Conservation (phyloP, 2,797 vertebrate genomes). For the Hyperoplus immaculatus region DNA sequence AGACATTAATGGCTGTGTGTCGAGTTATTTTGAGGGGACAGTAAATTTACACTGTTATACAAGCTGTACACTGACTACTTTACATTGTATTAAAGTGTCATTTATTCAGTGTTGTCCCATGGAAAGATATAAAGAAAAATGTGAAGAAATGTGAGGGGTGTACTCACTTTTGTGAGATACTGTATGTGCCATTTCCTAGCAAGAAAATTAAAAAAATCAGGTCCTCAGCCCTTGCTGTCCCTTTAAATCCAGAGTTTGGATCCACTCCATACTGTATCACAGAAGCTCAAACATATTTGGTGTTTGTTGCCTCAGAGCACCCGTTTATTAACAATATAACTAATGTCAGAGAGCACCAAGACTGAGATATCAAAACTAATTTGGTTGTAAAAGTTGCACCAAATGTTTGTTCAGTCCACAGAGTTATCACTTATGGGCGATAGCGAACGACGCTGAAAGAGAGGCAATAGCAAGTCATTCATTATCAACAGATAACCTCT, state of each 20-base stretch:
- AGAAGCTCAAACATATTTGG: not conserved
- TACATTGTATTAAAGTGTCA: too few relatives aligned
- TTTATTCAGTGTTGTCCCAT: too few relatives aligned
- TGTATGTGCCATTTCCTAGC: not conserved
- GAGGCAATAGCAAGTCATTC: slow-evolving; percentile 13
- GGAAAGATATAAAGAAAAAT: too few relatives aligned
- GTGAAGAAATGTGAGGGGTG: too few relatives aligned
- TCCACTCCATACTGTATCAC: not conserved
- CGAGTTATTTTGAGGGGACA: too few relatives aligned
- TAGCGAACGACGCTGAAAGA: not conserved
- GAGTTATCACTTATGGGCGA: slow-evolving; percentile 26
- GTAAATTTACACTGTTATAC: too few relatives aligned
- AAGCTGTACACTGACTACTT: too few relatives aligned
- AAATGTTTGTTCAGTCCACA: slow-evolving; percentile 33
- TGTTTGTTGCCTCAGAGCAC: not conserved
- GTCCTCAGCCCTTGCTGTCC: too few relatives aligned
- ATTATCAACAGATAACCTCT: not conserved
- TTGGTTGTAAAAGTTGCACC: slow-evolving; percentile 2
- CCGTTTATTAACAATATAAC: not conserved
- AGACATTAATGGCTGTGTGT: too few relatives aligned
- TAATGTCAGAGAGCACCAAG: not conserved
- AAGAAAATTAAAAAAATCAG: not conserved
- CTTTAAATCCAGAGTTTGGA: not conserved
- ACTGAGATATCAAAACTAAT: not conserved
- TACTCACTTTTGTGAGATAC: too few relatives aligned